Percentiles rank a stretch among this genome's conserved stretches.
phyloP scores from a whole-genome alignment of 2,797 vertebrate species.

The Halcyon badia region DNA sequence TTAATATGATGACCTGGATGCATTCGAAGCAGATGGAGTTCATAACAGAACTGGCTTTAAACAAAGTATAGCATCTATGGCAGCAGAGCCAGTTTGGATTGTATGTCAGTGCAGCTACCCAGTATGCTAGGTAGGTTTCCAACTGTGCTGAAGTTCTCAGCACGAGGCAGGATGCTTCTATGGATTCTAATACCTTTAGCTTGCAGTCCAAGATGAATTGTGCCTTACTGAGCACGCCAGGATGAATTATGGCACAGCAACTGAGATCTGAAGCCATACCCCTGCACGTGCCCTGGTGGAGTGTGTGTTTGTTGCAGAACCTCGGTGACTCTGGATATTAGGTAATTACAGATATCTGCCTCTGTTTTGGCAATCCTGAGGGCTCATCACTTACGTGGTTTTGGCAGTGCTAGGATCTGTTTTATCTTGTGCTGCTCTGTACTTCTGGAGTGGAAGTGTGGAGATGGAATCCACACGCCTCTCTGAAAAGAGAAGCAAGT shows the following conservation, averaged over 20 bases:
- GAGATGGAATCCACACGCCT: neutral
- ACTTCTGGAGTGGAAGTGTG: fast-evolving
- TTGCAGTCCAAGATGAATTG: neutral
- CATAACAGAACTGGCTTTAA: neutral
- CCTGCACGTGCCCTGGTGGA: neutral
- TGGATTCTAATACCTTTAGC: neutral
- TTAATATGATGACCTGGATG: neutral
- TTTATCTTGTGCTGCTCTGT: neutral
- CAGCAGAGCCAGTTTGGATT: neutral
- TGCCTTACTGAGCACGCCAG: neutral
- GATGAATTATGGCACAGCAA: neutral
- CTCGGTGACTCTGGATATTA: neutral
- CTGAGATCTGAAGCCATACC: neutral
- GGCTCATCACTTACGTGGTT: neutral
- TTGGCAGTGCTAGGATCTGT: neutral
- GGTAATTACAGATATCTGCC: neutral
- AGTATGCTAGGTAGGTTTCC: neutral
- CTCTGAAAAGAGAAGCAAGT: fast-evolving
- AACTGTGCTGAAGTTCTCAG: neutral
- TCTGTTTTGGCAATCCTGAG: neutral
- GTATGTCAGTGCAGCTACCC: neutral
- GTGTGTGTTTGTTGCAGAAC: neutral
- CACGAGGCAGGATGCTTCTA: neutral
- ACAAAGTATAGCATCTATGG: neutral
- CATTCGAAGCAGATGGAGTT: neutral